Evolutionary conservation across 2,797 vertebrate genomes (phyloP).

Genomic region (Chelonia mydas): DNA sequence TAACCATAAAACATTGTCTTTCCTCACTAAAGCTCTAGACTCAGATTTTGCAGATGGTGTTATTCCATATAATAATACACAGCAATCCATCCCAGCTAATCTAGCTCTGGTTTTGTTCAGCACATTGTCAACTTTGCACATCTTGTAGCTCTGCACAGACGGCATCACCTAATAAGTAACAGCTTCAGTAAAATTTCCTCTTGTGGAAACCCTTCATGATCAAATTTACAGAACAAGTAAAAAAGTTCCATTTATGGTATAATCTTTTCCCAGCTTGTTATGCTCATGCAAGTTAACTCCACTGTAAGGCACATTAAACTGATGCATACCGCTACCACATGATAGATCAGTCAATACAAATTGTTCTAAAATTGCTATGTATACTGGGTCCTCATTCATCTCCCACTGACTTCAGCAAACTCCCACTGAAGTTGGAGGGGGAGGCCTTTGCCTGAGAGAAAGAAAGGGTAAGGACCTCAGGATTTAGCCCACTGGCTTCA

Average conservation of each 20-base stretch:
- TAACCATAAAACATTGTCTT: neutral
- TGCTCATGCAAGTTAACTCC: neutral
- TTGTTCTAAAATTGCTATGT: slow-evolving; percentile 26
- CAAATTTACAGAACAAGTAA: slow-evolving; percentile 61
- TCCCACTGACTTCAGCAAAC: neutral
- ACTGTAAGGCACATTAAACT: neutral
- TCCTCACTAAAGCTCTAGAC: neutral
- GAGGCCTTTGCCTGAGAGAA: slow-evolving; percentile 1
- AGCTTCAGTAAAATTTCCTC: slow-evolving; percentile 60
- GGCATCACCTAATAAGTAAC: slow-evolving; percentile 48
- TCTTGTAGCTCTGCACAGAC: slow-evolving; percentile 25
- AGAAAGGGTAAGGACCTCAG: slow-evolving; percentile 25
- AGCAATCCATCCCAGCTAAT: slow-evolving; percentile 35
- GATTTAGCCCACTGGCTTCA: slow-evolving; percentile 68
- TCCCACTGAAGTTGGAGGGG: fast-evolving
- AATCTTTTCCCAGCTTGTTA: slow-evolving; percentile 47
- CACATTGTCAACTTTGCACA: slow-evolving; percentile 60
- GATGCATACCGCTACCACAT: neutral
- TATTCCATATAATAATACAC: neutral
- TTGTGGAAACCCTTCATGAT: slow-evolving; percentile 41
- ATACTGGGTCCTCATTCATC: neutral
- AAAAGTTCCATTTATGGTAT: slow-evolving; percentile 38
- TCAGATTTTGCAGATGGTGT: neutral
- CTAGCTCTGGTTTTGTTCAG: slow-evolving; percentile 37
- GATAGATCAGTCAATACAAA: slow-evolving; percentile 24